phyloP scores from a whole-genome alignment of 2,797 vertebrate species.

The Dicrostonyx torquatus region DNA sequence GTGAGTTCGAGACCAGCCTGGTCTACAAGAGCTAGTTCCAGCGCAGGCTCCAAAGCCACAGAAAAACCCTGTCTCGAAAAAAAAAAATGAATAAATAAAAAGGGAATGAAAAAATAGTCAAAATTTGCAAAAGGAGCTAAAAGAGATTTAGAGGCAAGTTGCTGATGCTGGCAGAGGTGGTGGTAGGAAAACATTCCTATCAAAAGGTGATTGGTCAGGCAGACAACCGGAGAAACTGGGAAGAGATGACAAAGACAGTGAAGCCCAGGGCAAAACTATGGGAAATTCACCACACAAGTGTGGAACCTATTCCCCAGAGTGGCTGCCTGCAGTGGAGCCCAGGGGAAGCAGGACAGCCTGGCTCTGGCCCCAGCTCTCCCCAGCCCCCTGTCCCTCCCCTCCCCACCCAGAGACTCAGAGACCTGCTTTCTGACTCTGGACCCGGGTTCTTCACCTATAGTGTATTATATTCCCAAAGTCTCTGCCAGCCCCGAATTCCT shows the following conservation, averaged over 20 bases:
- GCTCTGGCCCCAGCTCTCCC: background rate
- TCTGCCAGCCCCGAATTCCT: background rate
- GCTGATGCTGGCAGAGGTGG: background rate
- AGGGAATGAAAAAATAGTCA: background rate
- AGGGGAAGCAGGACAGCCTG: background rate
- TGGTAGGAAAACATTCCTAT: background rate
- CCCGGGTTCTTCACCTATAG: background rate
- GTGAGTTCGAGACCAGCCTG: no score
- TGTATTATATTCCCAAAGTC: rapidly evolving
- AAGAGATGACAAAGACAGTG: background rate
- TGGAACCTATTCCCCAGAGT: background rate
- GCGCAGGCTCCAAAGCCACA: no score
- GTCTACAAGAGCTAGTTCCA: no score
- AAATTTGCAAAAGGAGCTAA: background rate
- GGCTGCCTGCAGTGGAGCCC: background rate
- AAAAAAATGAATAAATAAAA: background rate
- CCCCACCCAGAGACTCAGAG: background rate
- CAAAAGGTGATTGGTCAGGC: background rate
- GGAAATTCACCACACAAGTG: background rate
- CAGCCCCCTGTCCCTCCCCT: no score
- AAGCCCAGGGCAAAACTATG: background rate
- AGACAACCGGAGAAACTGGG: background rate
- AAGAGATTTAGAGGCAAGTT: background rate
- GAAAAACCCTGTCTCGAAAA: no score
- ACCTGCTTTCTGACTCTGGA: background rate